Evolutionary conservation across 37 sponge, comb jelly and placozoan genomes (phyloP).

Genomic region (Beroe forskalii): DNA sequence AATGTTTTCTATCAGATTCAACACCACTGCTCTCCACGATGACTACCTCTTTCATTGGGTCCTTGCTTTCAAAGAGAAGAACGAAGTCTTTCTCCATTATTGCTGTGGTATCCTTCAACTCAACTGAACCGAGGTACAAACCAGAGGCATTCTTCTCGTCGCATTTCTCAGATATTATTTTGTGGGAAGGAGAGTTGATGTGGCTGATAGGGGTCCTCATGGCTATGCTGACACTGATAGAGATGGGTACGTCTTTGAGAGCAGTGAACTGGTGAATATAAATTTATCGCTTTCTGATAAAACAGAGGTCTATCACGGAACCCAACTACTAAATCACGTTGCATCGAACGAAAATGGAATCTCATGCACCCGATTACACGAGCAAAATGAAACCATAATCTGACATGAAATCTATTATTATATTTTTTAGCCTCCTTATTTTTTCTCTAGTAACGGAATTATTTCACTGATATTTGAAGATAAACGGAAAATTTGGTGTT

Average conservation of each 20-base stretch:
- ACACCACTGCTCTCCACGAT: background rate
- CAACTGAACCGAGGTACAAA: background rate
- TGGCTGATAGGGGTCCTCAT: background rate
- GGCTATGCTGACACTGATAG: background rate
- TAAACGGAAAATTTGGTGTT: too few species aligned
- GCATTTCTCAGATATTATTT: background rate
- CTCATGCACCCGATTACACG: too few species aligned
- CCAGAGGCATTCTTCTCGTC: background rate
- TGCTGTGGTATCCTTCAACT: background rate
- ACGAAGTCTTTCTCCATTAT: constrained; percentile 52
- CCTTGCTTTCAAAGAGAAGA: background rate
- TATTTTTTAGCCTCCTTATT: too few species aligned
- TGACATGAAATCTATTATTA: too few species aligned
- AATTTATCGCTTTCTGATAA: too few species aligned
- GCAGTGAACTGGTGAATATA: background rate
- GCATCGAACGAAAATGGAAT: too few species aligned
- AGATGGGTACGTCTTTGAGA: background rate
- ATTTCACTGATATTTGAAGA: too few species aligned
- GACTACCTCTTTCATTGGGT: background rate
- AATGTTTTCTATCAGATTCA: background rate
- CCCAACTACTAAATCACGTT: too few species aligned
- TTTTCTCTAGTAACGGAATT: too few species aligned
- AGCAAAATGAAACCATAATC: too few species aligned
- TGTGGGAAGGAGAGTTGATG: constrained; percentile 69
- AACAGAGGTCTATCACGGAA: too few species aligned